phyloP scores from a whole-genome alignment of 2,888 invertebrate species.

The Callyntrura guangdongensis region DNA sequence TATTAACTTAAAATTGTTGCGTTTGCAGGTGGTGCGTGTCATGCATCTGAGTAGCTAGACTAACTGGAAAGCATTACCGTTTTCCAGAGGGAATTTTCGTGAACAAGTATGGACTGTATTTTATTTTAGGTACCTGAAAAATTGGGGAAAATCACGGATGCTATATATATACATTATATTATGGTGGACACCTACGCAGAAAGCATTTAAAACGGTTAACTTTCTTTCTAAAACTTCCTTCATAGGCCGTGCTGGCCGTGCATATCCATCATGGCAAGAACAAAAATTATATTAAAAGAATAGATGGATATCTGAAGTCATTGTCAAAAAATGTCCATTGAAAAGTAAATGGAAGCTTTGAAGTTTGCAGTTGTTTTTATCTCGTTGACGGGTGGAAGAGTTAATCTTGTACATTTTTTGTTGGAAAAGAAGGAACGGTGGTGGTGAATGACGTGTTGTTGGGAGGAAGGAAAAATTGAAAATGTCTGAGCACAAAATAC shows the following conservation, averaged over 20 bases:
- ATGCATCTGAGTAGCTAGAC: not conserved
- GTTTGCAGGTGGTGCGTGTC: not conserved
- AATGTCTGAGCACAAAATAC: constrained; percentile 11
- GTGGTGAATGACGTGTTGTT: not conserved
- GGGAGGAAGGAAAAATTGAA: not conserved
- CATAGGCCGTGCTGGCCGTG: not conserved
- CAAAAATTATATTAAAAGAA: no score
- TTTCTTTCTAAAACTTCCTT: not conserved
- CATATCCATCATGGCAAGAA: not conserved
- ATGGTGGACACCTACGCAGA: not conserved
- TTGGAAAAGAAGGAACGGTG: not conserved
- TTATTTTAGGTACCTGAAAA: constrained; percentile 14
- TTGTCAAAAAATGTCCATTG: not conserved
- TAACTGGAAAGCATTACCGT: not conserved
- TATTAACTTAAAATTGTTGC: constrained; percentile 11
- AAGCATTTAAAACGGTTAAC: constrained; percentile 22
- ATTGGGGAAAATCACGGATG: not conserved
- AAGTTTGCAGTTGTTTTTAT: constrained; percentile 3
- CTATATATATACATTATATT: not conserved
- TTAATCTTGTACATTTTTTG: constrained; percentile 14
- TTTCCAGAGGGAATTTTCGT: not conserved
- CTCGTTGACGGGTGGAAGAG: not conserved
- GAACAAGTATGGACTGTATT: not conserved
- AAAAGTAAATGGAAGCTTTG: not conserved
- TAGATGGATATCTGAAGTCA: not conserved